phyloP scores from a whole-genome alignment of 2,888 invertebrate species.

The Netelia fuscicornis region DNA sequence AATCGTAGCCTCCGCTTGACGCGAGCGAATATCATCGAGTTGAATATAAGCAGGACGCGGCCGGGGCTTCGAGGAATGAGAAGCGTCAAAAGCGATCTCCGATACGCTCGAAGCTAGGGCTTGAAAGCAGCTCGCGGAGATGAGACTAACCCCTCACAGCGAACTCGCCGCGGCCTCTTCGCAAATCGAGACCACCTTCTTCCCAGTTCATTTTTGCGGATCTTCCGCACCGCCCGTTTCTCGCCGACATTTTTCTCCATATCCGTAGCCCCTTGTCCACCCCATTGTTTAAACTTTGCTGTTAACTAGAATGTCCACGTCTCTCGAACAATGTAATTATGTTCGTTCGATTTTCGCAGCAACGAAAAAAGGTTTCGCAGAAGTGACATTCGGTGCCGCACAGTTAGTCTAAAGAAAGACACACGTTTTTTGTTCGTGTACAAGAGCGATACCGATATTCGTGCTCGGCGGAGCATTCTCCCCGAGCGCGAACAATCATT shows the following conservation, averaged over 20 bases:
- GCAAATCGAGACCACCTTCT: constrained; percentile 23
- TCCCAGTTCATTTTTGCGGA: constrained; percentile 38
- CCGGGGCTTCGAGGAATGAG: constrained; percentile 7
- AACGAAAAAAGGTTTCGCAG: too few relatives aligned
- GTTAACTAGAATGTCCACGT: too few relatives aligned
- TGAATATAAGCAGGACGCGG: constrained; percentile 55
- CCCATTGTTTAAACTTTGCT: constrained; percentile 4
- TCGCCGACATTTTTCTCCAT: background rate
- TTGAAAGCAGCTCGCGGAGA: constrained; percentile 69
- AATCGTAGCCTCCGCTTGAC: constrained; percentile 47
- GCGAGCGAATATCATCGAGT: constrained; percentile 55
- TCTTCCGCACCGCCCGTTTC: constrained; percentile 9
- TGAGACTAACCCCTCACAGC: constrained; percentile 64
- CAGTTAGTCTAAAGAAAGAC: too few relatives aligned
- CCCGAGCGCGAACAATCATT: background rate
- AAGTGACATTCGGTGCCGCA: too few relatives aligned
- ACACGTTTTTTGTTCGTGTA: constrained; percentile 1
- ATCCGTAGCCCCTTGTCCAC: constrained; percentile 17
- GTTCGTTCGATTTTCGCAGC: too few relatives aligned
- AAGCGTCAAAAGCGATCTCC: constrained; percentile 58
- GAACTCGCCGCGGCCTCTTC: constrained; percentile 17
- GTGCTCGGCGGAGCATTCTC: background rate
- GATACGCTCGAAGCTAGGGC: constrained; percentile 35
- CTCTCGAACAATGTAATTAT: too few relatives aligned
- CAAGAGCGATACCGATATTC: constrained; percentile 20